Percentiles rank a stretch among this genome's conserved stretches.
Evolutionary conservation across 2,888 invertebrate genomes (phyloP).

Genomic region (Molanna angustata): DNA sequence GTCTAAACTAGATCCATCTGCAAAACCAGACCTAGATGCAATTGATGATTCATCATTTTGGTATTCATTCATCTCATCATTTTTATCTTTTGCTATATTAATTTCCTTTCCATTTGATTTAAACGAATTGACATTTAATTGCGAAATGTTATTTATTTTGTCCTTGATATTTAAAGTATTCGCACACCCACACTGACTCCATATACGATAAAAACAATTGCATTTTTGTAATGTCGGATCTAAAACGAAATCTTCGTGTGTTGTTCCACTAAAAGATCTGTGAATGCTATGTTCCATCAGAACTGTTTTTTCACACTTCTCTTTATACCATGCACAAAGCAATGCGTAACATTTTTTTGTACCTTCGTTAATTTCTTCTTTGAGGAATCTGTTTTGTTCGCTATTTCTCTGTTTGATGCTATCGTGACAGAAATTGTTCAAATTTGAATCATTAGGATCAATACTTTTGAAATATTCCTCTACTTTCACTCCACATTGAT

Average conservation of each 20-base stretch:
- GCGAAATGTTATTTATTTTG: too few relatives aligned
- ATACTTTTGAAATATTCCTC: slow-evolving; percentile 6
- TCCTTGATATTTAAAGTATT: slow-evolving; percentile 5
- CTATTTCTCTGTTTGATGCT: slow-evolving; percentile 1
- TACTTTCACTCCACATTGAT: slow-evolving; percentile 4
- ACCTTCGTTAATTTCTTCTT: slow-evolving; percentile 7
- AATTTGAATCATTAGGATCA: not conserved
- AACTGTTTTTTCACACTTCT: slow-evolving; percentile 8
- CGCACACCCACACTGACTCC: slow-evolving; percentile 9
- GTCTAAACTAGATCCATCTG: too few relatives aligned
- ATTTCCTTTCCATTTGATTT: not conserved
- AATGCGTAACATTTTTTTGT: slow-evolving; percentile 10
- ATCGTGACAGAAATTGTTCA: slow-evolving; percentile 11
- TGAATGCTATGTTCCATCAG: not conserved
- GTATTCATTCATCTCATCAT: not conserved
- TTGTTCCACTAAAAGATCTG: not conserved
- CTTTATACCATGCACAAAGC: slow-evolving; percentile 16
- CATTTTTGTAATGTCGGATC: slow-evolving; percentile 10
- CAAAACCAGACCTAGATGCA: not conserved
- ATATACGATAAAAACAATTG: slow-evolving; percentile 8
- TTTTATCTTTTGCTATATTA: not conserved
- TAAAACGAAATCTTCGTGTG: too few relatives aligned
- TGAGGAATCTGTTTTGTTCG: not conserved
- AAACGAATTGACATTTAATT: too few relatives aligned
- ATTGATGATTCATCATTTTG: not conserved